Evolutionary conservation across 2,888 invertebrate species (phyloP).

Genomic region (Ochlodes sylvanus): DNA sequence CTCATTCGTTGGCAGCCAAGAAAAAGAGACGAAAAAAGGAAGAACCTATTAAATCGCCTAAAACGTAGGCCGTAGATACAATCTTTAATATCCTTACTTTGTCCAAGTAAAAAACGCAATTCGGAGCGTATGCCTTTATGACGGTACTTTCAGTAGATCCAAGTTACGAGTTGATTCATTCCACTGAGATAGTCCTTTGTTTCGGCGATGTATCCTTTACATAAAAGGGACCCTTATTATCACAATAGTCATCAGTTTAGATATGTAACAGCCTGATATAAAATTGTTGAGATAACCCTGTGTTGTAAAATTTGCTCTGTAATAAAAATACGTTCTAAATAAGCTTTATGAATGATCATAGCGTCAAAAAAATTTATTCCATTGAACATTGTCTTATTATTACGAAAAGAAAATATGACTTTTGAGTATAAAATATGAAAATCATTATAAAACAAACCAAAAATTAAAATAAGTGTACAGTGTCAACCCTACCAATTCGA

Average conservation of each 20-base stretch:
- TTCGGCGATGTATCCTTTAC: conserved; percentile 51
- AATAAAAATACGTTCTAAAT: too few relatives aligned
- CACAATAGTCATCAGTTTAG: conserved; percentile 15
- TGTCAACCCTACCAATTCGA: conserved; percentile 60
- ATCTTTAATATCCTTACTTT: conserved; percentile 1
- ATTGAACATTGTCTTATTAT: too few relatives aligned
- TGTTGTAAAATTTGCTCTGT: not conserved
- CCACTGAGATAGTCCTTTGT: conserved; percentile 61
- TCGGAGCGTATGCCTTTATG: conserved; percentile 56
- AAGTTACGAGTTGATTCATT: conserved; percentile 56
- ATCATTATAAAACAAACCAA: too few relatives aligned
- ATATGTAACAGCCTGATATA: not conserved
- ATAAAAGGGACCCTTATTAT: conserved; percentile 11
- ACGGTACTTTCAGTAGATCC: conserved; percentile 50
- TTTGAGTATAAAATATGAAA: too few relatives aligned
- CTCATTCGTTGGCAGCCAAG: too few relatives aligned
- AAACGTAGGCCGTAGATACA: not conserved
- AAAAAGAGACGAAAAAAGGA: too few relatives aligned
- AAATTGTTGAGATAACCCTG: not conserved
- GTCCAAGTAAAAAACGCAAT: conserved; percentile 6
- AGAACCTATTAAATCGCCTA: not conserved
- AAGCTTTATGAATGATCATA: too few relatives aligned
- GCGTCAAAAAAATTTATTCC: too few relatives aligned
- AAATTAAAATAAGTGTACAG: conserved; percentile 22
- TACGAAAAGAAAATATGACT: too few relatives aligned